These are phyloP conservation scores for Endomychus coccineus DNA, from an alignment of 2,888 invertebrate genomes.

Conservation along the genomic window DNA sequence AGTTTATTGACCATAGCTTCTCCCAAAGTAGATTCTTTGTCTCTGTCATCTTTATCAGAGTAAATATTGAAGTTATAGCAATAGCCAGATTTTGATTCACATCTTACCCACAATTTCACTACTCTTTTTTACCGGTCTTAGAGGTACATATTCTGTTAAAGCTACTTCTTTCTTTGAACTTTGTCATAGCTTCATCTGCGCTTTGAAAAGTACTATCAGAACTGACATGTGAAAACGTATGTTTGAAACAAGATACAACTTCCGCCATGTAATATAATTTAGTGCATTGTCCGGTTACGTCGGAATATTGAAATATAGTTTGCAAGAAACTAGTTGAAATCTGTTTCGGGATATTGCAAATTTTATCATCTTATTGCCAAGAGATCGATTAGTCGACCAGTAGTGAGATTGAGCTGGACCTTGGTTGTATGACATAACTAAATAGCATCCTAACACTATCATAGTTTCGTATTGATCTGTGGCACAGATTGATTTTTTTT, in stretches of 20 bases:
- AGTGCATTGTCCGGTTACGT: neutral
- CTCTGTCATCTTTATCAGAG: conserved; percentile 11
- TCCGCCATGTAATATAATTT: conserved; percentile 9
- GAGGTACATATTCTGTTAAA: conserved; percentile 24
- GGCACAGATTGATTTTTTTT: no score
- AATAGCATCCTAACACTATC: no score
- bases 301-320: no score
- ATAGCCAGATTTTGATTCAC: conserved; percentile 17
- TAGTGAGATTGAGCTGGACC: no score
- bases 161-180: conserved; percentile 16
- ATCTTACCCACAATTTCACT: conserved; percentile 22
- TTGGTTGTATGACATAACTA: no score
- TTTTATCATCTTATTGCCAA: no score
- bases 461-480: no score
- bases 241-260: conserved; percentile 14
- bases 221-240: conserved; percentile 13
- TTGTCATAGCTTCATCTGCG: conserved; percentile 16
- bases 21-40: conserved; percentile 13
- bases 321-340: no score
- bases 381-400: no score
- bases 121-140: conserved; percentile 23
- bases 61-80: conserved; percentile 18
- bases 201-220: conserved; percentile 13
- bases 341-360: no score
- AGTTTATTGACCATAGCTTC: conserved; percentile 16